These are phyloP conservation scores for Phyllopteryx taeniolatus DNA, from an alignment of 2,113 vertebrate species.

Conservation along the genomic window DNA sequence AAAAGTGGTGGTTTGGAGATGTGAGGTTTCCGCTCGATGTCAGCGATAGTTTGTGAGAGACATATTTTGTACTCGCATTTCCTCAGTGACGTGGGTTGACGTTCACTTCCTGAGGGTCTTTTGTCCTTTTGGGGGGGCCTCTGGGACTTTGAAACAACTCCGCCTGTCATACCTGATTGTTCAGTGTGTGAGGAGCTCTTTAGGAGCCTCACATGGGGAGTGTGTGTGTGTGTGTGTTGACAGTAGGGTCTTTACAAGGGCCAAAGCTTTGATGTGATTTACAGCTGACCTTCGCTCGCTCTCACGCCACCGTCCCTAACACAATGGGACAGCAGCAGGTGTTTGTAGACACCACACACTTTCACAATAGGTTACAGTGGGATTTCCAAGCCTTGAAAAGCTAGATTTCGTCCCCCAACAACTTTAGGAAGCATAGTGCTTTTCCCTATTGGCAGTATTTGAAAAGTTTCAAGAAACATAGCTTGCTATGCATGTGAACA, in stretches of 20 bases:
- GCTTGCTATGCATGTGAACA: too few species aligned
- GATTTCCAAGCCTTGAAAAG: not conserved
- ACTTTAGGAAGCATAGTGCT: not conserved
- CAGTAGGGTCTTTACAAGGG: slow-evolving; percentile 20
- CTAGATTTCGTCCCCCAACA: not conserved
- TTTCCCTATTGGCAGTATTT: not conserved
- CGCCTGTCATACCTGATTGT: slow-evolving; percentile 50
- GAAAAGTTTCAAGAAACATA: not conserved
- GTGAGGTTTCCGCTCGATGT: too few species aligned
- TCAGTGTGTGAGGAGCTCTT: slow-evolving; percentile 17
- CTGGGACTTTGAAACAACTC: slow-evolving; percentile 29
- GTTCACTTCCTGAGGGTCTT: slow-evolving; percentile 46
- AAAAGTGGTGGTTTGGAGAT: too few species aligned
- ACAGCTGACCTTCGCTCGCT: slow-evolving; percentile 48
- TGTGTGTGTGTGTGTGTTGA: slow-evolving; percentile 23
- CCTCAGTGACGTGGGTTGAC: slow-evolving; percentile 26
- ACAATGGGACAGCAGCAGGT: slow-evolving; percentile 52
- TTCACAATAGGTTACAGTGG: not conserved
- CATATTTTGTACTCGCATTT: not conserved
- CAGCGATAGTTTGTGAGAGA: not conserved
- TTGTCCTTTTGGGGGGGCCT: slow-evolving; percentile 42
- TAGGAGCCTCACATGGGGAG: slow-evolving; percentile 5
- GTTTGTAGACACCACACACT: slow-evolving; percentile 27
- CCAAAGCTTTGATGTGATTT: slow-evolving; percentile 61
- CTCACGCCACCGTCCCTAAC: slow-evolving; percentile 45